phyloP scores from a whole-genome alignment of 1,140 invertebrate species.

The Bombus affinis region DNA sequence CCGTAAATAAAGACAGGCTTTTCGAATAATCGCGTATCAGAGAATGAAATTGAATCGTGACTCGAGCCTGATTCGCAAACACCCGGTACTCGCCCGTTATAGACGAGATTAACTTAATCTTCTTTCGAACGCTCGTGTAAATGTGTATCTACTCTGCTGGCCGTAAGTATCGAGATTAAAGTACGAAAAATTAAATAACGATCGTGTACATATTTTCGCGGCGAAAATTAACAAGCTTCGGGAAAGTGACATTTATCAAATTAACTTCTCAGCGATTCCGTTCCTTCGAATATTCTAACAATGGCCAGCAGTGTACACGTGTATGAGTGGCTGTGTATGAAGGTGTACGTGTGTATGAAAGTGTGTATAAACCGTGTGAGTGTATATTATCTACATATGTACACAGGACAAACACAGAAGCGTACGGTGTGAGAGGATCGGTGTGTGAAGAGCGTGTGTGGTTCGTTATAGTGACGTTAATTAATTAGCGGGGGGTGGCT shows the following conservation, averaged over 20 bases:
- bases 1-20: not conserved
- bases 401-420: conserved; percentile 77
- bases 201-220: no score
- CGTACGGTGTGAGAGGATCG: conserved; percentile 65
- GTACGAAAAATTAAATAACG: no score
- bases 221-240: not conserved
- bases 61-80: conserved; percentile 50
- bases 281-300: not conserved
- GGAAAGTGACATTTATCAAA: no score
- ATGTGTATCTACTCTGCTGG: not conserved
- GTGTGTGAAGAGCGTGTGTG: conserved; percentile 49
- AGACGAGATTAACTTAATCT: conserved; percentile 73
- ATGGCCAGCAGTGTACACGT: not conserved
- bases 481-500: conserved; percentile 67
- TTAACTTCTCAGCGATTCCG: no score
- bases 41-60: conserved; percentile 35
- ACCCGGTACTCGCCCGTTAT: conserved; percentile 59
- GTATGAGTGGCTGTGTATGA: not conserved
- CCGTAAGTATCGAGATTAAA: not conserved
- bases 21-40: conserved; percentile 14
- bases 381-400: conserved; percentile 79
- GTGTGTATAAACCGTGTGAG: not conserved
- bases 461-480: conserved; percentile 69
- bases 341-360: not conserved
- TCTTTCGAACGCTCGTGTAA: conserved; percentile 61